Evolutionary conservation across 35 echinoderm and acorn worm genomes (phyloP), one percentile per base, ranked within the genome.

Genomic region (Amphiura filiformis): DNA sequence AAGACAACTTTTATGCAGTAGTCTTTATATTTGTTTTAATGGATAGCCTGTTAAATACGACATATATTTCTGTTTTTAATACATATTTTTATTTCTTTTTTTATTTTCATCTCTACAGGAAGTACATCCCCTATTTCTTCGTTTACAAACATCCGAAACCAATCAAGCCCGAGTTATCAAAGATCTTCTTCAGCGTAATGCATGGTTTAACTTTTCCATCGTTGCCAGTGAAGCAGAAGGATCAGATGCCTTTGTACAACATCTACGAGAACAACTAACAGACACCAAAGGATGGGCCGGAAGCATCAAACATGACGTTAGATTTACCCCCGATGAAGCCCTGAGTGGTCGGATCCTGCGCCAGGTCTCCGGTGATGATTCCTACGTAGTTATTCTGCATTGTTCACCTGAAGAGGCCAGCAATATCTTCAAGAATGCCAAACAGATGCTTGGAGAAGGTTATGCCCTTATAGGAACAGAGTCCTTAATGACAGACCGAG

Each of bases 91-190:
- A n/a, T n/a, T 70, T 70, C 26, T 70, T 30, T 70, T 70, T 70
- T 70, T 23, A 26, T 3, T 70, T 70, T 70, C 28, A 7, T 52
- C 7, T 11, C 76, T 84, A 23, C 81, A 91, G 89, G 89, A 91
- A 32, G 82, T 85, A 7, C 89, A 91, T 39, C 89, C 89, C 15
- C 49, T 91, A 32, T 91, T 84, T 39, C 89, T 91, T 39, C 81
- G 89, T 35, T 78, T 91, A 23, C 81, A 84, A 38, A 41, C 56
- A 33, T 91, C 89, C 11, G 89, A 84, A 49, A 78, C 81, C 75
- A 77, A 84, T 31, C 89, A 91, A 56, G 81, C 89, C 32, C 40
- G 49, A 4, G 89, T 84, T 42, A 91, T 91, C 36, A 79, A 78
- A 75, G 85, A 76, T 47, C 81, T 91, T 78, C 82, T 91, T 36